Conservation (phyloP, 2,888 invertebrate genomes). For the Diachrysia chrysitis region DNA sequence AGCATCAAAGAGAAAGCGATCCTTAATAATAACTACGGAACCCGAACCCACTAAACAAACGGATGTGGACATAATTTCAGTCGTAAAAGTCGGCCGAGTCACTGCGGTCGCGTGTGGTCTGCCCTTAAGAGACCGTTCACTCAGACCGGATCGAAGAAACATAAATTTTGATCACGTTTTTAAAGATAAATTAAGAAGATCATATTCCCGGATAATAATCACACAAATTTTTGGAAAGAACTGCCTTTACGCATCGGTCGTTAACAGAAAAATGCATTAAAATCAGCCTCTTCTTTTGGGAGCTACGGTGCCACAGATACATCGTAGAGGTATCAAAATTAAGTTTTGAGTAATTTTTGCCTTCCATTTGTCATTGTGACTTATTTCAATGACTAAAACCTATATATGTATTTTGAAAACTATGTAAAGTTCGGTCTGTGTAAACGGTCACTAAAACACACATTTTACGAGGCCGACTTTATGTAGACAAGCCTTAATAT, state of each 20-base stretch:
- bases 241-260: too few species aligned
- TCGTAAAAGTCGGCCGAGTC: constrained; percentile 60
- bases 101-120: constrained; percentile 56
- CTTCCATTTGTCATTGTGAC: too few species aligned
- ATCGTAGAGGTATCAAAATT: too few species aligned
- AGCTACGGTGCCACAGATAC: too few species aligned
- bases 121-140: constrained; percentile 24
- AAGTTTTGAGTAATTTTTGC: too few species aligned
- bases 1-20: background rate
- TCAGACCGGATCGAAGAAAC: background rate
- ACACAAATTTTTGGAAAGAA: too few species aligned
- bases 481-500: constrained; percentile 42
- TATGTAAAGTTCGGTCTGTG: background rate
- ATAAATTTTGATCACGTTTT: background rate
- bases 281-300: too few species aligned
- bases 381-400: too few species aligned
- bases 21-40: constrained; percentile 16
- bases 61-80: constrained; percentile 62
- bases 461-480: constrained; percentile 45
- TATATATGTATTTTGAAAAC: too few species aligned
- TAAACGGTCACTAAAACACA: constrained; percentile 29
- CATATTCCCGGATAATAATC: too few species aligned
- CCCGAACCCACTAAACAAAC: constrained; percentile 59
- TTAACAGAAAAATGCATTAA: too few species aligned
- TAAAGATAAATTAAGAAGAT: too few species aligned